Conservation (phyloP, 2,113 vertebrate species). For the Microtus richardsoni region DNA sequence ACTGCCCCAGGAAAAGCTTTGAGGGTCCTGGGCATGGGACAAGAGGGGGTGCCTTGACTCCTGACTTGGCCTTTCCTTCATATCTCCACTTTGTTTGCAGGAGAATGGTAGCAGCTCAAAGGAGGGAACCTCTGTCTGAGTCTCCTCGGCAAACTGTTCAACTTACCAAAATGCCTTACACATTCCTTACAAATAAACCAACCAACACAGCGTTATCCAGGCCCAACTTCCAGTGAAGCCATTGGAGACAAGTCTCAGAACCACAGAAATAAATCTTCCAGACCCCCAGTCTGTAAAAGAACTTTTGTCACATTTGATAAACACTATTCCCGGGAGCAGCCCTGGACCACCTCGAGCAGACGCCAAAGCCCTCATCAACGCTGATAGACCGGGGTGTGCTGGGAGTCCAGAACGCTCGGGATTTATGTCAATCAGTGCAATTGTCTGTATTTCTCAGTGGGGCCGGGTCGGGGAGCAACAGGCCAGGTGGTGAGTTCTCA, state of each 20-base stretch:
- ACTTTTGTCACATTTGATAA: conserved; percentile 79
- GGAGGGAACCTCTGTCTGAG: conserved; percentile 90
- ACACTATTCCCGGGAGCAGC: conserved; percentile 67
- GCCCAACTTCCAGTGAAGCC: conserved; percentile 84
- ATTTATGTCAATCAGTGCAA: conserved; percentile 84
- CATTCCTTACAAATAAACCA: conserved; percentile 86
- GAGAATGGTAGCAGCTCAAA: conserved; percentile 82
- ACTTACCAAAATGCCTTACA: conserved; percentile 91
- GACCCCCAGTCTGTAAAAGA: conserved; percentile 72
- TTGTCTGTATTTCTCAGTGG: conserved; percentile 72
- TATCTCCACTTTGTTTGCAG: conserved; percentile 77
- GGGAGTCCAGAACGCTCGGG: conserved; percentile 77
- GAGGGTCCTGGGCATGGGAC: neutral
- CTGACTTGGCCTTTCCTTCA: neutral
- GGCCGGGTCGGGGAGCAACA: conserved; percentile 25
- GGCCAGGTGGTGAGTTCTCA: conserved; percentile 3
- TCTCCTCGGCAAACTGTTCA: conserved; percentile 72
- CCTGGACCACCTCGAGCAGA: neutral
- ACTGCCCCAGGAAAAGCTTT: neutral
- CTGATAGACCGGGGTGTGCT: conserved; percentile 73
- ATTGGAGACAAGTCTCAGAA: conserved; percentile 80
- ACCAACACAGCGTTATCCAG: conserved; percentile 72
- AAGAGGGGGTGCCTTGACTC: neutral
- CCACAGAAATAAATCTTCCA: conserved; percentile 75
- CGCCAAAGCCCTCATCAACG: conserved; percentile 55